These are phyloP conservation scores for Apocrypta bakeri DNA, from an alignment of 1,140 invertebrate genomes.

Conservation along the genomic window DNA sequence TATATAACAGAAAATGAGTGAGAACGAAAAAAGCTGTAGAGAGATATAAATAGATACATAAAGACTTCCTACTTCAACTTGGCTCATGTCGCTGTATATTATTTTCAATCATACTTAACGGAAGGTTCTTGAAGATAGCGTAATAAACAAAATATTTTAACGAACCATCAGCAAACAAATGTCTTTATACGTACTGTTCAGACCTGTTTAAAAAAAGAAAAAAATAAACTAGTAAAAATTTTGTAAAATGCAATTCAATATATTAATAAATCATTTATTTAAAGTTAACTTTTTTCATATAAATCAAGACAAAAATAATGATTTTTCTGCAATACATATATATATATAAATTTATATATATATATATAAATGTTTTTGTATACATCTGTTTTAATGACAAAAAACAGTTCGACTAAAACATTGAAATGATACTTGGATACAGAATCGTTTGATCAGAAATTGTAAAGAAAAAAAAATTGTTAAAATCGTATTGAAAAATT, in stretches of 20 bases:
- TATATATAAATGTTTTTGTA: no score
- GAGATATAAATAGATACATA: constrained; percentile 17
- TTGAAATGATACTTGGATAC: neutral
- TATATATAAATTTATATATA: no score
- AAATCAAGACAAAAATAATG: constrained; percentile 45
- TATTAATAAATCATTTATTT: constrained; percentile 20
- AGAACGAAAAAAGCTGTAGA: constrained; percentile 17
- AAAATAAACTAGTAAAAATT: constrained; percentile 47
- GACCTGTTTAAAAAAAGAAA: constrained; percentile 50
- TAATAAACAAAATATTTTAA: constrained; percentile 51
- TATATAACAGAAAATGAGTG: neutral
- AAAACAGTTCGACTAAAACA: neutral
- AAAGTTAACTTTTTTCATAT: constrained; percentile 18
- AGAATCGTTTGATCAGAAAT: neutral
- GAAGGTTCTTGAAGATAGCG: constrained; percentile 28
- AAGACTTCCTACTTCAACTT: constrained; percentile 40
- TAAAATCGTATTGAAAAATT: constrained; percentile 36
- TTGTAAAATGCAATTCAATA: constrained; percentile 21
- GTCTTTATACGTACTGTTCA: constrained; percentile 51
- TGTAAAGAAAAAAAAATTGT: neutral
- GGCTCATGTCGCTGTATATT: constrained; percentile 32
- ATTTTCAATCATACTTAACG: constrained; percentile 47
- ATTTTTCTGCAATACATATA: constrained; percentile 34
- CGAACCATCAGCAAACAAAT: constrained; percentile 50
- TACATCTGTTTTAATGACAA: neutral